A percentile compares a stretch with the other conserved stretches of the same genome.
Evolutionary conservation across 1,140 invertebrate species (phyloP).

Genomic region (Popillia japonica): DNA sequence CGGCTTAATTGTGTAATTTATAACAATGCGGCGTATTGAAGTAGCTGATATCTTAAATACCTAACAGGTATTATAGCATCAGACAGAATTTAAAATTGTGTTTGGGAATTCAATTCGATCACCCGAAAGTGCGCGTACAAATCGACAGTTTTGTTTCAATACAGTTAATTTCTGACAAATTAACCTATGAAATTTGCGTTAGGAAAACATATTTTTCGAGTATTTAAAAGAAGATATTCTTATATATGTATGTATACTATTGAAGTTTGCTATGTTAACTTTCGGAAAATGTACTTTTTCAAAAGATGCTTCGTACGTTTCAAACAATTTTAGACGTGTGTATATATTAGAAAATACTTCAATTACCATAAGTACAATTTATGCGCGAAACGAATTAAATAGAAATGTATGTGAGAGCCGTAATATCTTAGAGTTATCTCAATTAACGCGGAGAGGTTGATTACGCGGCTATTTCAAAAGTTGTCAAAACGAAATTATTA

Average conservation of each 20-base stretch:
- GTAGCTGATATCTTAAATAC: constrained; percentile 30
- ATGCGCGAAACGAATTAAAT: no score
- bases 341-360: no score
- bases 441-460: background rate
- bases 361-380: no score
- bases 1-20: constrained; percentile 36
- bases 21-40: constrained; percentile 29
- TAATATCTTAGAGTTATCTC: background rate
- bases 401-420: background rate
- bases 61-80: background rate
- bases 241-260: no score
- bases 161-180: background rate
- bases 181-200: background rate
- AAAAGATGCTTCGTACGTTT: no score
- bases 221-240: no score
- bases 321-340: no score
- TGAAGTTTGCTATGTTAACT: no score
- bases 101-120: background rate
- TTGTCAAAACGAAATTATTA: background rate
- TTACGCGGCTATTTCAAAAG: background rate
- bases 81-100: constrained; percentile 32
- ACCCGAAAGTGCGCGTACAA: background rate
- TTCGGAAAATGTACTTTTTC: no score
- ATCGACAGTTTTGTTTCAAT: background rate
- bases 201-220: no score